Percentiles rank a stretch among this genome's conserved stretches.
Conservation (phyloP, 37 sponge, comb jelly and placozoan genomes). For the Dysidea cf. avara region DNA sequence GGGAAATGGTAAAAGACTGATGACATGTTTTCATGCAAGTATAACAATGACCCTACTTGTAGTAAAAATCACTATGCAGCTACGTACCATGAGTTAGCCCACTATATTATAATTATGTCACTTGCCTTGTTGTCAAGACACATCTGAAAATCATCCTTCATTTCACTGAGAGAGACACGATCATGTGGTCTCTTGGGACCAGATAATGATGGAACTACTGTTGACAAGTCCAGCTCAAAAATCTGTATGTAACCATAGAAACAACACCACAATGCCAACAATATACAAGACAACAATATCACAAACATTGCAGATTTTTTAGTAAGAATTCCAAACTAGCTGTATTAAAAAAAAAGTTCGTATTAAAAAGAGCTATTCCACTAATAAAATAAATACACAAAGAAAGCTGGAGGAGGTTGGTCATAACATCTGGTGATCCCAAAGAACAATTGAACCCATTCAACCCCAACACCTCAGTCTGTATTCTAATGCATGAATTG, state of each 20-base stretch:
- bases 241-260: conserved; percentile 10
- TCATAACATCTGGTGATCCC: no score
- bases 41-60: no score
- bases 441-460: no score
- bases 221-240: conserved; percentile 70
- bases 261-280: neutral
- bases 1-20: no score
- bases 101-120: no score
- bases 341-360: neutral
- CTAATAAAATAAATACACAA: no score
- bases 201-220: conserved; percentile 79
- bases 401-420: no score
- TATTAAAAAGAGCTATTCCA: neutral
- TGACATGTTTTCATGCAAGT: no score
- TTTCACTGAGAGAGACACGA: conserved; percentile 71
- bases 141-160: conserved; percentile 82
- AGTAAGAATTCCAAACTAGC: neutral
- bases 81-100: no score
- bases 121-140: conserved; percentile 81
- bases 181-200: conserved; percentile 95
- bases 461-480: no score
- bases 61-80: no score
- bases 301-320: neutral
- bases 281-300: neutral
- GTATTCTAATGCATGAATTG: no score